A percentile compares a stretch with the other conserved stretches of the same genome.
Evolutionary conservation across 2,888 invertebrate species (phyloP).

Genomic region (Sinhomidia bicolor): DNA sequence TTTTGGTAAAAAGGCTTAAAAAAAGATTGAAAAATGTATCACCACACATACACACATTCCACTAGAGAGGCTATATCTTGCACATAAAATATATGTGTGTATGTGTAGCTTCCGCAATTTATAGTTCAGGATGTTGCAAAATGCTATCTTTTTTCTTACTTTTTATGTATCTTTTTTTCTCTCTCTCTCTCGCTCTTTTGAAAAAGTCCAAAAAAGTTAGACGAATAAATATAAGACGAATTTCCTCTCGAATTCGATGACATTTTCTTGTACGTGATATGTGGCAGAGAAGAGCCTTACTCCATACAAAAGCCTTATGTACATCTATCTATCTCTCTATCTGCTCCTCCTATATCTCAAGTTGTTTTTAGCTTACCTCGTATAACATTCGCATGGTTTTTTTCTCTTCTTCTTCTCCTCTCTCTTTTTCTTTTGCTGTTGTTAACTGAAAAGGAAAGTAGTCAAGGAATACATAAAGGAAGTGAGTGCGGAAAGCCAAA

Average conservation of each 20-base stretch:
- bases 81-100: neutral
- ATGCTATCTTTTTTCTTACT: slow-evolving; percentile 48
- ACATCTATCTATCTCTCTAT: neutral
- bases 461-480: slow-evolving; percentile 64
- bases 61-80: no score
- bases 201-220: slow-evolving; percentile 59
- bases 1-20: slow-evolving; percentile 54
- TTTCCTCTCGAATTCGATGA: slow-evolving; percentile 67
- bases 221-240: slow-evolving; percentile 67
- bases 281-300: neutral
- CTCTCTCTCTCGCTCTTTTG: slow-evolving; percentile 29
- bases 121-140: slow-evolving; percentile 67
- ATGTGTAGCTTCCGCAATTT: slow-evolving; percentile 52
- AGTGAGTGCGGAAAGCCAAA: slow-evolving; percentile 75
- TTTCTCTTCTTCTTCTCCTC: no score
- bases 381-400: slow-evolving; percentile 8
- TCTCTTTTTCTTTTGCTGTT: slow-evolving; percentile 21
- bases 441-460: slow-evolving; percentile 57
- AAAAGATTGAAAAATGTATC: slow-evolving; percentile 58
- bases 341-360: slow-evolving; percentile 22
- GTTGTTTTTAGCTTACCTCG: slow-evolving; percentile 9
- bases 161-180: neutral
- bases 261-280: slow-evolving; percentile 64
- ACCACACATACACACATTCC: no score
- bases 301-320: neutral